Percentiles rank a stretch among this genome's conserved stretches.
These are phyloP conservation scores for Suncus etruscus DNA, from an alignment of 2,113 vertebrate genomes.

Conservation along the genomic window DNA sequence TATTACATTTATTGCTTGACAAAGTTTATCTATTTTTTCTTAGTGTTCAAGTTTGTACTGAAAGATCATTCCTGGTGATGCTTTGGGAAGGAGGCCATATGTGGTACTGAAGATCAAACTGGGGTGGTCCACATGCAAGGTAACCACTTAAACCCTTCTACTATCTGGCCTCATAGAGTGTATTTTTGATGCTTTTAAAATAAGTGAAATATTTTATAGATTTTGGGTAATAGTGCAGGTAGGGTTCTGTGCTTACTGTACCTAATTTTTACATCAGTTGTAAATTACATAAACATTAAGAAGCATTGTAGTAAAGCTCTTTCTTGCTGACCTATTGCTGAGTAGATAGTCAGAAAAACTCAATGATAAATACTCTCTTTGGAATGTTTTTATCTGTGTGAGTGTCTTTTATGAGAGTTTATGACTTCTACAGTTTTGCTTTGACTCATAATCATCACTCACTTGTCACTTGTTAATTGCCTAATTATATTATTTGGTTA, in stretches of 20 bases:
- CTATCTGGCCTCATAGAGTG: not conserved
- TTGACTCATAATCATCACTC: constrained; percentile 59
- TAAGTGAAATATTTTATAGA: not conserved
- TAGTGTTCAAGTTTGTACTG: too few relatives aligned
- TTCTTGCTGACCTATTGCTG: constrained; percentile 2
- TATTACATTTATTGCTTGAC: constrained; percentile 17
- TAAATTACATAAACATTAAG: not conserved
- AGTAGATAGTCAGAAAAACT: constrained; percentile 1
- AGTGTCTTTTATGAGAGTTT: constrained; percentile 43
- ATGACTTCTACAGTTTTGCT: constrained; percentile 66
- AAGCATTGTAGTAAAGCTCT: constrained; percentile 7
- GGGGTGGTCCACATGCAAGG: too few relatives aligned
- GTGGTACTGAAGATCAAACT: too few relatives aligned
- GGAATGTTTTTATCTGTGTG: constrained; percentile 1
- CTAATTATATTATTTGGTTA: constrained; percentile 74
- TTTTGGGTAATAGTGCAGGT: not conserved
- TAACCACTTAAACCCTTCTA: too few relatives aligned
- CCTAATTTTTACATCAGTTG: not conserved
- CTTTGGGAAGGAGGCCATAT: too few relatives aligned
- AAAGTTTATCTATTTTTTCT: too few relatives aligned
- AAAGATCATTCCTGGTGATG: too few relatives aligned
- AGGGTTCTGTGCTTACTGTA: not conserved
- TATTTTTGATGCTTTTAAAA: constrained; percentile 5
- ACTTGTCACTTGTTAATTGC: constrained; percentile 68
- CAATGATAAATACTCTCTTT: not conserved